phyloP scores from a whole-genome alignment of 1,140 invertebrate species.

The Brachionus calyciflorus region DNA sequence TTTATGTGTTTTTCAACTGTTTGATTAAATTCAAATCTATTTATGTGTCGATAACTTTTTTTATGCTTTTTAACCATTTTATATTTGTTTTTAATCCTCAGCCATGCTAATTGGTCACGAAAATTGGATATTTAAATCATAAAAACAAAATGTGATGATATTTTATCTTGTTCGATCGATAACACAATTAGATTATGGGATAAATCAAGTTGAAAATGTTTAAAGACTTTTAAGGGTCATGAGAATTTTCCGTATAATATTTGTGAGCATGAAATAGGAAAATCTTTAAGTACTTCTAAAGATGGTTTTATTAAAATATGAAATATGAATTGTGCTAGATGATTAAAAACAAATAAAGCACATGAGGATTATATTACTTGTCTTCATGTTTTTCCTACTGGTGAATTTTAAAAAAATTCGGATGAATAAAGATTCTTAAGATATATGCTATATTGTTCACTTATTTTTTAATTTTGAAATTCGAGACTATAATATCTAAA shows the following conservation, averaged over 20 bases:
- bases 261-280: background rate
- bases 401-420: slow-evolving; percentile 4
- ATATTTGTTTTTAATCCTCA: too few relatives aligned
- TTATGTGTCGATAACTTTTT: too few relatives aligned
- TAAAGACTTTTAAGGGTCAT: background rate
- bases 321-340: background rate
- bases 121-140: background rate
- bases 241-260: background rate
- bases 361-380: background rate
- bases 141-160: background rate
- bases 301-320: slow-evolving; percentile 8
- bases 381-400: background rate
- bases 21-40: too few relatives aligned
- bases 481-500: too few relatives aligned
- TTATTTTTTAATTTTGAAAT: too few relatives aligned
- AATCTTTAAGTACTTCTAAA: background rate
- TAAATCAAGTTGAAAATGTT: background rate
- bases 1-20: too few relatives aligned
- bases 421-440: too few relatives aligned
- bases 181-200: slow-evolving; percentile 7
- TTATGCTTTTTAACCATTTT: too few relatives aligned
- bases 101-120: background rate
- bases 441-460: too few relatives aligned
- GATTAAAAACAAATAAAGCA: background rate
- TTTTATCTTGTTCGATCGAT: background rate